Base-by-base conservation (phyloP, 2,888 invertebrate species). In the Brachyptera putata region DNA sequence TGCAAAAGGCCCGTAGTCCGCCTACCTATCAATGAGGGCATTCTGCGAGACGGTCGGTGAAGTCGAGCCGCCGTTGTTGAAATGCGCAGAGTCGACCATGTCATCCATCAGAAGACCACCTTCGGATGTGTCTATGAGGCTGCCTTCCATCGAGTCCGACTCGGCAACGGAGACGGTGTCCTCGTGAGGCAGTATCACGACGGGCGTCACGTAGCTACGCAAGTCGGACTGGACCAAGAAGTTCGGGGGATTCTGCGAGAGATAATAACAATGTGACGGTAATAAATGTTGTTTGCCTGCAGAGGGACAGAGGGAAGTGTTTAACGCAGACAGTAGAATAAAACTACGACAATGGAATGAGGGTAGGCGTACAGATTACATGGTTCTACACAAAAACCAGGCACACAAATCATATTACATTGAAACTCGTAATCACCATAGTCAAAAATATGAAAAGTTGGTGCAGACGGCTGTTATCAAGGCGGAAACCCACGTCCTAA, bases 151-250 rank as follows among this genome's bases (percentile, higher is more conserved):
- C 37, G 85, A 82, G 63, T 81, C 79, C 13, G 80, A 77, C 56
- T 80, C 80, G 61, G 83, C 84, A 2, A 79, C 74, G 16, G 18
- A 68, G 63, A 76, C 78, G 65, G 79, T 80, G 64, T 80, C 78
- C 66, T 86, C 84, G 34, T 84, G 87, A 1, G 92, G 90, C 57
- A 94, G 83, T 24, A 87, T 83, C 46, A 94, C 96, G 65, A 95
- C 95, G 1, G 97, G 97, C 1, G 96, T 91, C 57, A 94, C 89
- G 72, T 99, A 98, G 21, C 90, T 90, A 58, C 91, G 87, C 70
- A 99, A 84, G 73, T 97, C 97, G 48, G 95, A 88, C 79, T 93
- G 87, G 64, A 90, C 83, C 65, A 95, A 79, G 77, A 99, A 98
- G 76, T 99, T 98, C 0, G 98, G 99, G 61, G 97, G 94, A 69